Evolutionary conservation across 2,113 vertebrate species (phyloP), one percentile per base, ranked within the genome.

Genomic region (Onychostruthus taczanowskii): DNA sequence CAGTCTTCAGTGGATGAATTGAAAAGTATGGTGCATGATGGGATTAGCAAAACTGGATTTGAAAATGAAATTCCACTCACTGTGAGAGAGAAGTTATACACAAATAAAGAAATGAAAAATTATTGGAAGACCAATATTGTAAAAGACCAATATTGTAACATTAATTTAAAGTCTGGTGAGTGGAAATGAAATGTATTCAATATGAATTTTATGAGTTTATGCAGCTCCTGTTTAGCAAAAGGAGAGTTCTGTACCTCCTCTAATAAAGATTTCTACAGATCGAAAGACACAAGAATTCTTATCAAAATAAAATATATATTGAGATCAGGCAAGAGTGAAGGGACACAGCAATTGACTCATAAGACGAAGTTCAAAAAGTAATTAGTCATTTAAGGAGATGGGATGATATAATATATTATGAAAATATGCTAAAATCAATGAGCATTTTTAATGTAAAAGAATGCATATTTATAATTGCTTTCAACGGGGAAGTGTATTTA

Each of bases 31-130:
- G 53, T 58, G 13, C 63, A 69, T 69, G 63, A 73, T 44, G 46
- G 72, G 39, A 88, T 88, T 74, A 88, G 35, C 10, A 95, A 92
- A 89, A 80, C 58, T 63, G 46, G 41, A 90, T 93, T 79, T 90
- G 59, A 86, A 91, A 88, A 62, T 66, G 5, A 83, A 83, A 95
- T 80, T 64, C 41, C n/a, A 24, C 17, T 69, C 35, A 59, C 10
- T 50, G 17, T 74, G 49, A 69, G 19, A 73, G 20, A 39, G 43
- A 76, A 76, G 9, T 80, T 73, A 35, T 3, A 66, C 37, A 28
- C 22, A 95, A 73, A 44, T n/a, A 66, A 88, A 86, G 7, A 83
- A 87, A 69, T 23, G 4, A 64, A 80, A 96, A 88, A 73, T 44
- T 28, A 82, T 39, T 11, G 8, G 37, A 84, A 83, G 43, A 66